A percentile compares a stretch with the other conserved stretches of the same genome.
Evolutionary conservation across 2,113 vertebrate species (phyloP).

Genomic region (Laticauda laticaudata): DNA sequence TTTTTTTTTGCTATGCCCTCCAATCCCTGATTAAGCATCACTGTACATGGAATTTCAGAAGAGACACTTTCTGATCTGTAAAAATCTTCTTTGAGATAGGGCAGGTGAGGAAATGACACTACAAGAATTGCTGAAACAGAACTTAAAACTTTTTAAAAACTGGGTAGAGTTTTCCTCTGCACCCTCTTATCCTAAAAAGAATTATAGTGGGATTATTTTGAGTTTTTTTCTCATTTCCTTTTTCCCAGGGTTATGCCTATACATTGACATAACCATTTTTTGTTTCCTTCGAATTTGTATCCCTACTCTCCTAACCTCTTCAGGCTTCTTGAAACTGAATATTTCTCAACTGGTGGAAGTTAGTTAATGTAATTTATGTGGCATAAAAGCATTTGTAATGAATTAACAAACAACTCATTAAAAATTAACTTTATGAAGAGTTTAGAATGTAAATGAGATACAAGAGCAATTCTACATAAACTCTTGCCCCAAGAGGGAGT

Average conservation of each 20-base stretch:
- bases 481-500: neutral
- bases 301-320: neutral
- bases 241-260: neutral
- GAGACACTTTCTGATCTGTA: neutral
- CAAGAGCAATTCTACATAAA: neutral
- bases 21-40: neutral
- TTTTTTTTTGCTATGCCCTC: neutral
- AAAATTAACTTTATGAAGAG: neutral
- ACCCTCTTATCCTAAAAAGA: neutral
- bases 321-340: neutral
- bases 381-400: neutral
- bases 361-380: neutral
- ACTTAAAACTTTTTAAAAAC: neutral
- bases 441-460: neutral
- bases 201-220: neutral
- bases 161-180: neutral
- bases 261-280: neutral
- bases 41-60: neutral
- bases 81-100: neutral
- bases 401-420: neutral
- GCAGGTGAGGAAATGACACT: neutral
- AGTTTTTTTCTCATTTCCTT: neutral
- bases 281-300: neutral
- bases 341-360: neutral
- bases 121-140: neutral